These are phyloP conservation scores for Acanthornis magna DNA, from an alignment of 2,797 vertebrate species.

Conservation along the genomic window DNA sequence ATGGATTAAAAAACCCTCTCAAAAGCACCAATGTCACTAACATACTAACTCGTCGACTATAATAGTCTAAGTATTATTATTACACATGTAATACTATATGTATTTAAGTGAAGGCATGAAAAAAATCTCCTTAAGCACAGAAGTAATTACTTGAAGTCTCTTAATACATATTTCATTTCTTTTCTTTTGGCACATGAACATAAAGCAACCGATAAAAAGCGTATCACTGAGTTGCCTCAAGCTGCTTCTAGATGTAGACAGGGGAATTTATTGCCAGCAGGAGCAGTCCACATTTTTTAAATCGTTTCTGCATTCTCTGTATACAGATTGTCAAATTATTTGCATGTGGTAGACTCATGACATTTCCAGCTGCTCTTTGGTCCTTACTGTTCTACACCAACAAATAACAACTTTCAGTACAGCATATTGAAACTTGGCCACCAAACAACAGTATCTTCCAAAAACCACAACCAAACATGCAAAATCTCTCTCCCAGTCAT, in stretches of 20 bases:
- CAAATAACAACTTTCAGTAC: neutral
- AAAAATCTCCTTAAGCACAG: neutral
- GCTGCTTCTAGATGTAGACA: neutral
- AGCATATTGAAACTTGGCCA: neutral
- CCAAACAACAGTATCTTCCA: neutral
- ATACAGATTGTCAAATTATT: neutral
- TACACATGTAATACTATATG: neutral
- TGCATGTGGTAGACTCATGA: neutral
- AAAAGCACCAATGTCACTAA: neutral
- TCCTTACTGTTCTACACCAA: neutral
- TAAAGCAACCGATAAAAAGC: neutral
- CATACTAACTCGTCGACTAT: neutral
- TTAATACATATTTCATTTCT: neutral
- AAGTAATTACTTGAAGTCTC: neutral
- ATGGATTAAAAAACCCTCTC: neutral
- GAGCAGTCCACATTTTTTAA: constrained; percentile 9
- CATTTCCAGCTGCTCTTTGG: constrained; percentile 36
- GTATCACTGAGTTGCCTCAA: neutral
- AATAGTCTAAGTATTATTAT: neutral
- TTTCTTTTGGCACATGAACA: neutral
- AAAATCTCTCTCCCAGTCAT: neutral
- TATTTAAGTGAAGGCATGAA: neutral
- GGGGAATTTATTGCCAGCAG: constrained; percentile 24
- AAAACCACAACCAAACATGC: neutral
- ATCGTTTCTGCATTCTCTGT: constrained; percentile 45